Percentiles rank a stretch among this genome's conserved stretches.
These are phyloP conservation scores for Hypena proboscidalis DNA, from an alignment of 2,888 invertebrate genomes.

Conservation along the genomic window DNA sequence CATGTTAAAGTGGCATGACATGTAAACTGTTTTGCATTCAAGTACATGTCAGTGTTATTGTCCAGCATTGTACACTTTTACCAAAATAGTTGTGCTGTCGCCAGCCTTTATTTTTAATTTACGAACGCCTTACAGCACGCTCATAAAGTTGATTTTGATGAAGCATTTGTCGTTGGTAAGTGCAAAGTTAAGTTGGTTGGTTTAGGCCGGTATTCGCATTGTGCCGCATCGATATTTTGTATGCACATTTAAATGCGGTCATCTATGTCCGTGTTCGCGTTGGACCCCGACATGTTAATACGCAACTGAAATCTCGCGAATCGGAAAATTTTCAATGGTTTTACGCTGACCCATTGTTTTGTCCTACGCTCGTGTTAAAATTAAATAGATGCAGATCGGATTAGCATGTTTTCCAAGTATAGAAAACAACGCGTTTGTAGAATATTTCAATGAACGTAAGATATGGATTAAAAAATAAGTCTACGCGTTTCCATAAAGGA, in stretches of 20 bases:
- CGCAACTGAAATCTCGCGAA: slow-evolving; percentile 61
- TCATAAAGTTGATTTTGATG: slow-evolving; percentile 42
- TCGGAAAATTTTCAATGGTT: slow-evolving; percentile 57
- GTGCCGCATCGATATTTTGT: slow-evolving; percentile 78
- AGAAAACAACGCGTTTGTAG: slow-evolving; percentile 24
- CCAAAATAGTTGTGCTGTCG: slow-evolving; percentile 30
- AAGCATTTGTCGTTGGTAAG: slow-evolving; percentile 19
- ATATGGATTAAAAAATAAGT: slow-evolving; percentile 20
- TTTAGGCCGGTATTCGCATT: slow-evolving; percentile 72
- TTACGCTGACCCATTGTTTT: slow-evolving; percentile 46
- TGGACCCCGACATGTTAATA: slow-evolving; percentile 62
- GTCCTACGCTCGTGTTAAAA: slow-evolving; percentile 31
- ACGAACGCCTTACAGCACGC: slow-evolving; percentile 20
- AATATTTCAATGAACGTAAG: slow-evolving; percentile 15
- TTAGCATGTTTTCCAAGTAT: slow-evolving; percentile 35
- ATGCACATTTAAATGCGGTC: slow-evolving; percentile 83
- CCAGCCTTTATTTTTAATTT: slow-evolving; percentile 16
- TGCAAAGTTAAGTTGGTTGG: slow-evolving; percentile 44
- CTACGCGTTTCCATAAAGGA: slow-evolving; percentile 8
- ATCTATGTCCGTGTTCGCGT: slow-evolving; percentile 67
- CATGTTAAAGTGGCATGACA: slow-evolving; percentile 73
- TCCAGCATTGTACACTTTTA: slow-evolving; percentile 65
- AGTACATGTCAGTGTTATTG: slow-evolving; percentile 78
- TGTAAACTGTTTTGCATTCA: slow-evolving; percentile 79
- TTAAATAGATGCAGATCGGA: slow-evolving; percentile 30